Base-by-base conservation (phyloP, 2,113 vertebrate species). In the Antechinus stuartii region DNA sequence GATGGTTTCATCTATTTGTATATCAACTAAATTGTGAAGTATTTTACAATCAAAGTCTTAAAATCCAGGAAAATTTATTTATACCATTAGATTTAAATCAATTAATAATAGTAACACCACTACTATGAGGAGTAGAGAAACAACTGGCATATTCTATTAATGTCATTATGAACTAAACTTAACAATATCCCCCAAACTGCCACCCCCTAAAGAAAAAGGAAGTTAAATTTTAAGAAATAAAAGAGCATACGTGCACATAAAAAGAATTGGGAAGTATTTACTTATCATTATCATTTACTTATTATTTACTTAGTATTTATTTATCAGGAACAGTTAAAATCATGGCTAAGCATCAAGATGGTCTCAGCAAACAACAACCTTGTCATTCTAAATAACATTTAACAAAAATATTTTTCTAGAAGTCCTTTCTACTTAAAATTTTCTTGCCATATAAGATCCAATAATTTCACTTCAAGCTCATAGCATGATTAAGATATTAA, bases 1-100 rank as follows among this genome's bases (percentile, higher is more conserved):
- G 1, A 97, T 96, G 54, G 96, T 93, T 52, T 47, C 35, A 93
- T 9, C 47, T 53, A 93, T 52, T 93, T 89, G 92, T 52, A n/a
- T 76, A 42, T 14, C 68, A 76, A 42, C 16, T 42, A 42, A 76
- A 42, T 53, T 2, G 16, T 90, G 23, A 92, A 93, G 5, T 89
- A 84, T 1, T 92, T 46, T 89, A 35, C 93, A 76, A 90, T 90
- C 93, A 76, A 90, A 89, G 55, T 54, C 16, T 96, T 94, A 91
- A 49, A 55, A 93, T 93, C 91, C 90, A 89, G 24, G 94, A n/a
- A 3, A 94, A 91, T 84, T 1, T 91, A 19, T 19, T 25, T 6
- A 49, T 6, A 52, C 56, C 91, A 92, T 22, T 42, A 92, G 93
- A 26, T 94, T 96, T 92, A 93, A 90, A 53, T 95, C 55, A 93